Evolutionary conservation across 1,140 invertebrate species (phyloP).

Genomic region (Lordiphosa stackelbergi): DNA sequence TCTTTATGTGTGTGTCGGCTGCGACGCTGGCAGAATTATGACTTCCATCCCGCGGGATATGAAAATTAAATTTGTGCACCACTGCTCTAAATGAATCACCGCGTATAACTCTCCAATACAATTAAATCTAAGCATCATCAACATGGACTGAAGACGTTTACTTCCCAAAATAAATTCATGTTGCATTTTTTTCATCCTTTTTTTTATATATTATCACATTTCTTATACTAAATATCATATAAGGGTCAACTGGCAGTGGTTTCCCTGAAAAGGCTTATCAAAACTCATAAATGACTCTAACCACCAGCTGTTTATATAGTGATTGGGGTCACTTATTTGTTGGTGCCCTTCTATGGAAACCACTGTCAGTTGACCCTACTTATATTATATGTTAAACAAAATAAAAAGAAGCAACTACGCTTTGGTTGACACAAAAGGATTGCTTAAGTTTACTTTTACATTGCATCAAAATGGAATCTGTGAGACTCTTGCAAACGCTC

Average conservation of each 20-base stretch:
- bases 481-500: conserved; percentile 93
- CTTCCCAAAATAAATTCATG: conserved; percentile 6
- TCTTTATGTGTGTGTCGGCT: no score
- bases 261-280: no score
- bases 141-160: no score
- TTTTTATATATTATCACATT: conserved; percentile 51
- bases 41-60: no score
- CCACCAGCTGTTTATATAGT: no score
- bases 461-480: conserved; percentile 89
- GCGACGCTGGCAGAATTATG: no score
- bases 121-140: no score
- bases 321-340: background rate
- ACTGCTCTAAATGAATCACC: no score
- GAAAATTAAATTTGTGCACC: no score
- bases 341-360: background rate
- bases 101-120: no score
- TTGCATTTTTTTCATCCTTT: conserved; percentile 11
- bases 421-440: conserved; percentile 21
- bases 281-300: no score
- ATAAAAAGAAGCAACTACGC: conserved; percentile 29
- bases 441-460: conserved; percentile 78
- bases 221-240: conserved; percentile 48
- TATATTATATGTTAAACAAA: conserved; percentile 12
- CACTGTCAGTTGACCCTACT: background rate
- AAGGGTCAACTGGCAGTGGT: background rate